A percentile compares a stretch with the other conserved stretches of the same genome.
These are phyloP conservation scores for Noctua comes DNA, from an alignment of 2,888 invertebrate genomes.

Conservation along the genomic window DNA sequence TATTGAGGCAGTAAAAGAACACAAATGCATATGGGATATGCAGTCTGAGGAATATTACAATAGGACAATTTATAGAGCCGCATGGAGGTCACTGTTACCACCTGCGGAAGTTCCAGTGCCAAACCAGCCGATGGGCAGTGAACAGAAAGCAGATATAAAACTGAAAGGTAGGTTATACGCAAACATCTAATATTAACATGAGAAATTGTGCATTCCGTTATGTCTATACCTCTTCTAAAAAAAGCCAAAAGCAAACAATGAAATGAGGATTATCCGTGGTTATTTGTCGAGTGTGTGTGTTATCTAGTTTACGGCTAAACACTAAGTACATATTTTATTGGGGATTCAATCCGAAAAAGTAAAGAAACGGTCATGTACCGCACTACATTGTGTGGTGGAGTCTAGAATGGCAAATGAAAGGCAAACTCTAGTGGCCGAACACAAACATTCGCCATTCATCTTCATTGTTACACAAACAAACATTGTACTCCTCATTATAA, in stretches of 20 bases:
- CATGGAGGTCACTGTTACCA: slow-evolving; percentile 31
- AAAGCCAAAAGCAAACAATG: background rate
- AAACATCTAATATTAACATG: background rate
- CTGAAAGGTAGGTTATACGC: slow-evolving; percentile 18
- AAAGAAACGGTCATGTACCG: background rate
- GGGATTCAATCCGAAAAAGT: background rate
- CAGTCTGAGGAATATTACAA: slow-evolving; percentile 52
- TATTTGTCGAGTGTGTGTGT: background rate
- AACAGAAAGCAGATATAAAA: slow-evolving; percentile 2
- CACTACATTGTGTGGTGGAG: background rate
- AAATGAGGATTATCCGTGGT: background rate
- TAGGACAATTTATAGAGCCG: slow-evolving; percentile 25
- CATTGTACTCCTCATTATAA: background rate
- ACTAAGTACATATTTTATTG: background rate
- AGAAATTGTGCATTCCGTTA: background rate
- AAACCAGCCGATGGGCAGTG: background rate
- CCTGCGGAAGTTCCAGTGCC: slow-evolving; percentile 6
- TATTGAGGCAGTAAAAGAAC: slow-evolving; percentile 40
- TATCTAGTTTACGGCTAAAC: background rate
- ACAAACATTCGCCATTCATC: background rate
- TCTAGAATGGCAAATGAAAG: background rate
- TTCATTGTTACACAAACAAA: background rate
- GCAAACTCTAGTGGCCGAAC: background rate
- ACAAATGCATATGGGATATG: slow-evolving; percentile 50
- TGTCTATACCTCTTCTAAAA: background rate